These are phyloP conservation scores for Myiopsitta monachus DNA, from an alignment of 2,113 vertebrate genomes.

Conservation along the genomic window DNA sequence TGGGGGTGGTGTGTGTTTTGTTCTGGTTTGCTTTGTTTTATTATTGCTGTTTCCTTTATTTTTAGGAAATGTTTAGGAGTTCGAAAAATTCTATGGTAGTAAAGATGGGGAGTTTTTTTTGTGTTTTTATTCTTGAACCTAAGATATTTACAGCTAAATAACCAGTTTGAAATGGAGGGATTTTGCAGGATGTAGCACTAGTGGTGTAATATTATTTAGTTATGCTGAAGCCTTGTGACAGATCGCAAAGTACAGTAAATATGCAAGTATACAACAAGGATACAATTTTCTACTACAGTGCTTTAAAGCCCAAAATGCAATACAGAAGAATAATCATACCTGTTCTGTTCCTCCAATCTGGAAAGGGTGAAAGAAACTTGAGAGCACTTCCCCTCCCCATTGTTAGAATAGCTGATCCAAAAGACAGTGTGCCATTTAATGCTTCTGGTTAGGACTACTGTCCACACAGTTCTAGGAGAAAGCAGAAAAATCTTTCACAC, in stretches of 20 bases:
- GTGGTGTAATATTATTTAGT: not conserved
- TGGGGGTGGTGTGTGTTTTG: accelerated
- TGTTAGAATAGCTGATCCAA: not conserved
- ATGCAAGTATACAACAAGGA: not conserved
- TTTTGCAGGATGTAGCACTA: not conserved
- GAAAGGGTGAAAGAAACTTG: not conserved
- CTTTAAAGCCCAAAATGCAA: not conserved
- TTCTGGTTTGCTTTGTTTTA: not conserved
- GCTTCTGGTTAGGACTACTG: not conserved
- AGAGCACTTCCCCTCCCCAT: not conserved
- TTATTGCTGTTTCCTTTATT: not conserved
- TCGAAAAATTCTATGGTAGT: not conserved
- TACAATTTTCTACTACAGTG: not conserved
- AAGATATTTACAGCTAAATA: not conserved
- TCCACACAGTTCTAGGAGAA: not conserved
- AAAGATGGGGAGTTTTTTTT: accelerated
- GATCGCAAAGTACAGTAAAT: not conserved
- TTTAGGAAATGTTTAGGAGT: not conserved
- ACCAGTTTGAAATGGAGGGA: not conserved
- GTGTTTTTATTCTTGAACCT: not conserved
- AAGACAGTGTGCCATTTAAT: not conserved
- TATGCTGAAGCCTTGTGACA: not conserved
- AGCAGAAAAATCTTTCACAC: not conserved
- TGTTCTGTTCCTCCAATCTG: not conserved
- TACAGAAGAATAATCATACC: not conserved